Evolutionary conservation across 2,797 vertebrate species (phyloP).

Genomic region (Phylloscopus collybita): DNA sequence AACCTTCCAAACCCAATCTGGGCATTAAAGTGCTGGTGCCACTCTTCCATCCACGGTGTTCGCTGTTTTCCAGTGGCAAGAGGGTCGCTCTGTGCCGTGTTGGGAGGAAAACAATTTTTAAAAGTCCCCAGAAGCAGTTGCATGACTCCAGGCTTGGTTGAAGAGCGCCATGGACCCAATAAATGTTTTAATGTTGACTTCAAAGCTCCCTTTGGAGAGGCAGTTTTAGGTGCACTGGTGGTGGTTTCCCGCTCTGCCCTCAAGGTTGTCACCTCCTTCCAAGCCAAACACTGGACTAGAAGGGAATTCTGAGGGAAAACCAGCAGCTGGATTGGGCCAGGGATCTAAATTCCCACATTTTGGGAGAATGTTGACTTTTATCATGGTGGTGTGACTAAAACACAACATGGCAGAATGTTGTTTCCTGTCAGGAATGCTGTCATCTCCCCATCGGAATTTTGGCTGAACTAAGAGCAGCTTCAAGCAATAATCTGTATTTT

Average conservation of each 20-base stretch:
- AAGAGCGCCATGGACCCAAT: accelerated
- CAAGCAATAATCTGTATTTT: background rate
- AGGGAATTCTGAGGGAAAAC: background rate
- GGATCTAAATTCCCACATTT: background rate
- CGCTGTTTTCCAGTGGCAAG: accelerated
- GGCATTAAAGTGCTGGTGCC: background rate
- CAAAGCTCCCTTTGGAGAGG: background rate
- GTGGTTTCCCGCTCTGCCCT: background rate
- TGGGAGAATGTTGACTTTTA: background rate
- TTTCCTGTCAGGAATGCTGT: accelerated
- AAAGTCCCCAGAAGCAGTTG: background rate
- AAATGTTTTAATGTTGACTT: background rate
- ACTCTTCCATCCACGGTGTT: accelerated
- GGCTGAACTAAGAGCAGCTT: background rate
- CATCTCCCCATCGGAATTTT: background rate
- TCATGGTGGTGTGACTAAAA: accelerated
- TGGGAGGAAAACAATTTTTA: background rate
- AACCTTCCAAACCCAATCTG: accelerated
- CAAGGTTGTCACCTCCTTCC: background rate
- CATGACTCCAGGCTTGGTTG: accelerated
- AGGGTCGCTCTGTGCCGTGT: accelerated
- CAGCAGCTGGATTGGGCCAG: background rate
- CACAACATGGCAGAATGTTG: background rate
- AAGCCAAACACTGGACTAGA: background rate
- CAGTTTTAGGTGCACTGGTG: accelerated